A percentile compares a stretch with the other conserved stretches of the same genome.
Evolutionary conservation across 2,797 vertebrate species (phyloP).

Genomic region (Pterois miles): DNA sequence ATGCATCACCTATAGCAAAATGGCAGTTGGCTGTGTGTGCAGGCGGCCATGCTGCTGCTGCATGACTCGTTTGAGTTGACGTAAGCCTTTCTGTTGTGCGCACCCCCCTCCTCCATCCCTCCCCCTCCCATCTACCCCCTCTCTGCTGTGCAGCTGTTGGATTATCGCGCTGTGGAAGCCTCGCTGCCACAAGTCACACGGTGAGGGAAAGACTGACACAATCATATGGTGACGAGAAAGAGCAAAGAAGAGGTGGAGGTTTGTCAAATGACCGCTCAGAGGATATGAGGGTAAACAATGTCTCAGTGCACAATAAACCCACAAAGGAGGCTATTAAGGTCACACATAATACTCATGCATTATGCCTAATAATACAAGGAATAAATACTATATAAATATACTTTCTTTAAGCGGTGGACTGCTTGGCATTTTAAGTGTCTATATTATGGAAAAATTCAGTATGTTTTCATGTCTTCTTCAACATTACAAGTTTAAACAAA

Average conservation of each 20-base stretch:
- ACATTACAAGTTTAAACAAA: neutral
- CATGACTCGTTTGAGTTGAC: conserved; percentile 72
- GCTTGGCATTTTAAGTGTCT: neutral
- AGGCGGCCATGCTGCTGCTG: conserved; percentile 59
- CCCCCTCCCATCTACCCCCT: conserved; percentile 8
- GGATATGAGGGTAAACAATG: conserved; percentile 8
- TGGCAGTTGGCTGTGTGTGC: conserved; percentile 54
- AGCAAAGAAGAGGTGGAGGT: neutral
- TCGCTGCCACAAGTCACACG: conserved; percentile 60
- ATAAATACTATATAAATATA: neutral
- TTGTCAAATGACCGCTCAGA: neutral
- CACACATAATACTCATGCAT: neutral
- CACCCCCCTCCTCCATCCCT: neutral
- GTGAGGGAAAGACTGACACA: conserved; percentile 25
- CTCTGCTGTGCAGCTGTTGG: conserved; percentile 75
- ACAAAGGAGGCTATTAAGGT: neutral
- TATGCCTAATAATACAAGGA: neutral
- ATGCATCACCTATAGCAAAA: conserved; percentile 40
- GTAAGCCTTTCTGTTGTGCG: conserved; percentile 66
- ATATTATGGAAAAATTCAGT: neutral
- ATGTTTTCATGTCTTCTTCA: neutral
- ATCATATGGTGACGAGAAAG: conserved; percentile 28
- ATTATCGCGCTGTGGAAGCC: conserved; percentile 67
- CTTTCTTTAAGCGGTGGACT: neutral
- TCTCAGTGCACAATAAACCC: neutral